Conservation (phyloP, 1,140 invertebrate genomes). For the Cydia fagiglandana region DNA sequence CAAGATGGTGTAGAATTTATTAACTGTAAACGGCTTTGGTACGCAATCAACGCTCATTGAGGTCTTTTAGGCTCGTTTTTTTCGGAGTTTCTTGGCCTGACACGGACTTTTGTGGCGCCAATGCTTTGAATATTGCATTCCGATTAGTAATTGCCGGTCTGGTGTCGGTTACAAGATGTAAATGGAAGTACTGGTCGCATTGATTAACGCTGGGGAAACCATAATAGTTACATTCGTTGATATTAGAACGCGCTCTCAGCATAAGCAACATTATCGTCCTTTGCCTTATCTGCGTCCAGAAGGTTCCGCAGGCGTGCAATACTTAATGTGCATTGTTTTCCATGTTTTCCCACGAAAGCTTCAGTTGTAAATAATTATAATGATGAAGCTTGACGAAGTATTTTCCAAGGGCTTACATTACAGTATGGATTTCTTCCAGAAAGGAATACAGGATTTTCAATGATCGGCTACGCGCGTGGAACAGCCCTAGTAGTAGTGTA, state of each 20-base stretch:
- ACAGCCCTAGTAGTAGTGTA: not conserved
- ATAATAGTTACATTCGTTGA: not conserved
- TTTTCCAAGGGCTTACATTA: not conserved
- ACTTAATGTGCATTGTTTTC: not conserved
- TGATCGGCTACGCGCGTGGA: not conserved
- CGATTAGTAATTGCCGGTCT: conserved; percentile 14
- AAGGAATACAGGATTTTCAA: not conserved
- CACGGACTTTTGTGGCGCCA: conserved; percentile 36
- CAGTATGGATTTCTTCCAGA: not conserved
- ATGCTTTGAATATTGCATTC: conserved; percentile 10
- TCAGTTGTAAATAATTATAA: no score
- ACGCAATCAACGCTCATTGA: conserved; percentile 55
- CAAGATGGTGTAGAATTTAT: conserved; percentile 64
- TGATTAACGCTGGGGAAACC: not conserved
- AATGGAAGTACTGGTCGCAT: conserved; percentile 11
- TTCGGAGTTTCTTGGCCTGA: conserved; percentile 44
- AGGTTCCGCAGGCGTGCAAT: not conserved
- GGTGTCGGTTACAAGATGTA: conserved; percentile 25
- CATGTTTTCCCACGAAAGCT: not conserved
- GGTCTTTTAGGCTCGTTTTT: conserved; percentile 47
- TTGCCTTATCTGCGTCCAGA: not conserved
- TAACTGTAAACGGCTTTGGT: conserved; percentile 61
- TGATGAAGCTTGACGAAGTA: not conserved
- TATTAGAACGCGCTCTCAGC: not conserved
- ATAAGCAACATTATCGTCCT: not conserved